A percentile compares a stretch with the other conserved stretches of the same genome.
Evolutionary conservation across 2,797 vertebrate genomes (phyloP).

Genomic region (Myotis pilosus): DNA sequence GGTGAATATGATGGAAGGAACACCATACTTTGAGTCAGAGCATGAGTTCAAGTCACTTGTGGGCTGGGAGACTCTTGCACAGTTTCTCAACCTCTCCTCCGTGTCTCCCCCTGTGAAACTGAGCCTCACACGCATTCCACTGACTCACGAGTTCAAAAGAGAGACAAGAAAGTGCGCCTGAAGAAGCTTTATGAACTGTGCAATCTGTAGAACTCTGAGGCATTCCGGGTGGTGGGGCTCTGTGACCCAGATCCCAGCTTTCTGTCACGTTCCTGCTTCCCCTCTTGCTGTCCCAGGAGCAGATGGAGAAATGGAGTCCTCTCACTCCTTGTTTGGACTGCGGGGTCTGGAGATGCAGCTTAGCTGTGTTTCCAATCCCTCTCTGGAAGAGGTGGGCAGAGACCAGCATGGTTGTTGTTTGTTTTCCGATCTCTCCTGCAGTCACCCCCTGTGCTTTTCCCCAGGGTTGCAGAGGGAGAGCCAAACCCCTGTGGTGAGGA

Average conservation of each 20-base stretch:
- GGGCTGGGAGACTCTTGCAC: not conserved
- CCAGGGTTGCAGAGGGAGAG: slow-evolving; percentile 53
- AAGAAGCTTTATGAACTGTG: not conserved
- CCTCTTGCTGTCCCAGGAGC: not conserved
- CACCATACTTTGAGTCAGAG: not conserved
- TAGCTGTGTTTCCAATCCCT: not conserved
- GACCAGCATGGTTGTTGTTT: slow-evolving; percentile 72
- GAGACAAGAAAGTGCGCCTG: not conserved
- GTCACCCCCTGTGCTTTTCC: slow-evolving; percentile 73
- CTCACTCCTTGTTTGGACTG: not conserved
- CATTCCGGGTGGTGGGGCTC: fast-evolving
- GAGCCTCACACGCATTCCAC: not conserved
- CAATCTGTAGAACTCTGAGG: not conserved
- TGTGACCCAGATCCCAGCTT: not conserved
- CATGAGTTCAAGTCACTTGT: not conserved
- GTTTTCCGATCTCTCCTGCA: slow-evolving; percentile 60
- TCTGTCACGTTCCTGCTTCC: not conserved
- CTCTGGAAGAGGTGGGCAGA: not conserved
- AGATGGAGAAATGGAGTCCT: not conserved
- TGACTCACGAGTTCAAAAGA: not conserved
- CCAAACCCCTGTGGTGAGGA: slow-evolving; percentile 56
- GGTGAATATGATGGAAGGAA: fast-evolving
- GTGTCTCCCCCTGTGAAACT: not conserved
- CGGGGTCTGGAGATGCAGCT: not conserved
- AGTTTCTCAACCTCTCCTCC: not conserved